Evolutionary conservation across 2,113 vertebrate species (phyloP).

Genomic region (Nyctibius bracteatus): DNA sequence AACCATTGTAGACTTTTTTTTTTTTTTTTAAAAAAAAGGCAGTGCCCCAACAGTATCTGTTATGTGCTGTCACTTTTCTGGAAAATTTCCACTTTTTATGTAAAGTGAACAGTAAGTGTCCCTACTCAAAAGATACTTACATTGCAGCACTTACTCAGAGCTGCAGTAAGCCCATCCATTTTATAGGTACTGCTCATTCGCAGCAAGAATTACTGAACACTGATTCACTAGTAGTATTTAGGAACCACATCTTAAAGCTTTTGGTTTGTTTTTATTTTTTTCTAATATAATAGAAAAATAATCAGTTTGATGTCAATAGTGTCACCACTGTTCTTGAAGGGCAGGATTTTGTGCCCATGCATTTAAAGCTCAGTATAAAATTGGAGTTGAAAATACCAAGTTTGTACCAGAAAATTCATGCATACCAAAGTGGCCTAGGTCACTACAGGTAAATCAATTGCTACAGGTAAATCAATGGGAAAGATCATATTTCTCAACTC

Average conservation of each 20-base stretch:
- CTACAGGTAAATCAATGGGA: neutral
- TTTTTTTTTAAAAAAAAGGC: neutral
- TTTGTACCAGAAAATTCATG: neutral
- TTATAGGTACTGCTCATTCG: neutral
- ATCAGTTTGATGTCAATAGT: neutral
- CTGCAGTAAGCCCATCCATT: neutral
- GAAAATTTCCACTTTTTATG: neutral
- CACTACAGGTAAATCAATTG: neutral
- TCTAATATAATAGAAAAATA: neutral
- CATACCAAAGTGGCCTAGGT: neutral
- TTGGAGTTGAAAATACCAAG: neutral
- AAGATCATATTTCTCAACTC: neutral
- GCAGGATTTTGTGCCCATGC: neutral
- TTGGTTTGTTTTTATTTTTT: neutral
- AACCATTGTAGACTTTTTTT: neutral
- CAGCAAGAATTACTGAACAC: neutral
- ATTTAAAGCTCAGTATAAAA: neutral
- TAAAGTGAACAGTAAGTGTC: neutral
- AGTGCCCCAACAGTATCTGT: neutral
- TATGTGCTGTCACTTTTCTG: neutral
- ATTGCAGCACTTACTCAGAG: neutral
- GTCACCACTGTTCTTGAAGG: neutral
- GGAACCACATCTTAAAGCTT: accelerated
- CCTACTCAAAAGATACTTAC: neutral
- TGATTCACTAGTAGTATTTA: neutral